Base-by-base conservation (phyloP, 2,797 vertebrate species). In the Neostethus bicornis region DNA sequence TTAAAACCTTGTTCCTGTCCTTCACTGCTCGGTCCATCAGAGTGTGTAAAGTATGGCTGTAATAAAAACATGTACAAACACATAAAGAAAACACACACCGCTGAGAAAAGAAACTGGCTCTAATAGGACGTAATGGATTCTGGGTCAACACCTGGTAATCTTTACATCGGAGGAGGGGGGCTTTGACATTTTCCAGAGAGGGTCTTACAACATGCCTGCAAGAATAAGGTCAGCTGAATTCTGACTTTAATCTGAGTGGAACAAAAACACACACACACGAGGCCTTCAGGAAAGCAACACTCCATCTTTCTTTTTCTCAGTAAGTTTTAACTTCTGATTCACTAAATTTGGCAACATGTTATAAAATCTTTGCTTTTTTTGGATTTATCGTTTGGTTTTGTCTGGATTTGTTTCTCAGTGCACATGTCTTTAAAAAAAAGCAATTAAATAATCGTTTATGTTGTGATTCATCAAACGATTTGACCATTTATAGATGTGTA, bases 131-230 rank as follows among this genome's bases (percentile, higher is more conserved):
- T 89, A 88, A 90, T 88, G 83, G 79, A 85, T 88, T 88, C 74
- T 75, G 80, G 88, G 85, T 88, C 83, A 86, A 83, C 88, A 91
- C 89, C 90, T 91, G 88, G 81, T 85, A 84, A 87, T 83, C 73
- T 81, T 85, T 82, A 82, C 68, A 86, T 84, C 69, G 78, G 71
- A 61, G 62, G 61, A 66, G 65, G 73, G 70, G 66, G 77, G 32
- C n/a, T n/a, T 77, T 88, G 86, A 90, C 83, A 85, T 88, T 83
- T 85, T 81, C 84, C 86, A 88, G 79, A 83, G 71, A 71, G 75
- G 59, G 75, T 70, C 64, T 49, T 60, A 80, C 70, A 79, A 70
- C 77, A 67, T 68, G 81, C 63, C 66, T 68, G 52, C 75, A 79
- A 75, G 82, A 70, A 77, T 58, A 82, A 82, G 81, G 81, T 86